Conservation (phyloP, 92 coral and sea anemone species). For the Anthopleura xanthogrammica region DNA sequence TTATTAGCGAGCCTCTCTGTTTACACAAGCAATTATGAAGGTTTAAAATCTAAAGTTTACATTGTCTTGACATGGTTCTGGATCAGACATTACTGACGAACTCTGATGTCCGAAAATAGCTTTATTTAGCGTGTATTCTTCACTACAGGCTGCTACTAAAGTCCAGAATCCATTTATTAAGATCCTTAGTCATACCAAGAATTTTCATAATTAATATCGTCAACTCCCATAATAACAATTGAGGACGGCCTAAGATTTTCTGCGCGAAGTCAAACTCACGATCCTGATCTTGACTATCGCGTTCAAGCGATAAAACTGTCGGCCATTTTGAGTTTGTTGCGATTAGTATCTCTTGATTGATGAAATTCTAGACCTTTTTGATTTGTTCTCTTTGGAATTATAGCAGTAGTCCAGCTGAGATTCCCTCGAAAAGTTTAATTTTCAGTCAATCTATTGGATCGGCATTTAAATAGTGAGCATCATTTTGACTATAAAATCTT, state of each 20-base stretch:
- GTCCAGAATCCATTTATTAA: not conserved
- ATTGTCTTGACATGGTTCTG: not conserved
- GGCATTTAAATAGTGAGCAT: not conserved
- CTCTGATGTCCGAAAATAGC: not conserved
- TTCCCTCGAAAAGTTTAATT: not conserved
- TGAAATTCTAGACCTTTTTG: not conserved
- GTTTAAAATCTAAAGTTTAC: not conserved
- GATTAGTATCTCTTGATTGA: not conserved
- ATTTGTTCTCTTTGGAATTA: not conserved
- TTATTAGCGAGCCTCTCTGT: not conserved
- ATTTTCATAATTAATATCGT: not conserved
- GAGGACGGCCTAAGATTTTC: not conserved
- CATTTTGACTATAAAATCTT: not conserved
- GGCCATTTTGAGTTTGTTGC: not conserved
- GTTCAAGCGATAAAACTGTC: not conserved
- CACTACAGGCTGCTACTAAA: not conserved
- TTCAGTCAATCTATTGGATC: not conserved
- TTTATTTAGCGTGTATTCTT: not conserved
- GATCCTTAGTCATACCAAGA: not conserved
- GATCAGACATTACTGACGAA: not conserved
- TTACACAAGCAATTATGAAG: not conserved
- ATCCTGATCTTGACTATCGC: not conserved
- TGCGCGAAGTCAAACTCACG: not conserved
- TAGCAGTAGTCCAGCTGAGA: not conserved
- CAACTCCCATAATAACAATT: not conserved